Base-by-base conservation (phyloP, 2,888 invertebrate species). In the Lepeophtheirus nordmannii region DNA sequence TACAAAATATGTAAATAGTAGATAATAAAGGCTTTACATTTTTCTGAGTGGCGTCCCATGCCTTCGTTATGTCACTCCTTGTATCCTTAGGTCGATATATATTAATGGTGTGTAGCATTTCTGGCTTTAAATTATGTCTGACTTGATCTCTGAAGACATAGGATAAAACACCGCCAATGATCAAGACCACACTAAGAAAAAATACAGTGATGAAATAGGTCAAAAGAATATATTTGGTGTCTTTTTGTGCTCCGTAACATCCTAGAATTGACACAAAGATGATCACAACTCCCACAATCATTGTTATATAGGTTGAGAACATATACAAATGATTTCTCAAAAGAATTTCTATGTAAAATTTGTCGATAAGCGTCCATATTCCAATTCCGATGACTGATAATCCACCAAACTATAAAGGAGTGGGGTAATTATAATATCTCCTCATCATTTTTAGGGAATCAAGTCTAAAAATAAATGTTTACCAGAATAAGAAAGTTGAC, bases 241-340 rank as follows among this genome's bases (percentile, higher is more conserved):
- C 93, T 75, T 86, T 88, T 59, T 88, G 84, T n/a, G 93, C 90
- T 58, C 93, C 94, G 73, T 89, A 82, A 76, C 92, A 93, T 67
- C 94, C 94, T 69, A 94, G 82, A 75, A 92, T 85, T 11, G 93
- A 86, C 65, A 93, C 82, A 69, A 92, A 73, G 72, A 88, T 83
- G 68, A 90, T 84, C 68, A 88, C 79, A 40, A 85, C 82, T 9
- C 93, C 92, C 68, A 87, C 86, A 23, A 84, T 84, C 63, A 91
- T 82, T 69, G 93, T 80, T 68, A 91, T 86, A 72, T 85, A 87
- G 56, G 91, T 85, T 0, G 91, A 85, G 37, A 89, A 90, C 63
- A 86, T 83, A 76, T 89, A 89, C 72, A 93, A 80, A 78, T 89
- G 87, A 72, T 86, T 89, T 68, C 89, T 89, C 70, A 91, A 80